Evolutionary conservation across 2,888 invertebrate species (phyloP), one percentile per base, ranked within the genome.

Genomic region (Camptogramma bilineatum): DNA sequence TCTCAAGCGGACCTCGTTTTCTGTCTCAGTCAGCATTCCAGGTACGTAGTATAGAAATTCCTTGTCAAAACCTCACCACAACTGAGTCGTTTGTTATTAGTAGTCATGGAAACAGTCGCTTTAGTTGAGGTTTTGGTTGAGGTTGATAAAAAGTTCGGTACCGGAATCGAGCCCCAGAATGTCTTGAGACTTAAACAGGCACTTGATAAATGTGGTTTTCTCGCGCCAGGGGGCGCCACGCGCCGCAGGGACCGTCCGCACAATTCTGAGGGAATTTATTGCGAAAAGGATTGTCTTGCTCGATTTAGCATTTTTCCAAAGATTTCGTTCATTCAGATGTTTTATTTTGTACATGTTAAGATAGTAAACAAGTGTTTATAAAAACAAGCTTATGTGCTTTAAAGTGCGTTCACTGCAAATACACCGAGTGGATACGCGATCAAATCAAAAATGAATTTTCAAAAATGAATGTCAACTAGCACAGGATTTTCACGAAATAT

Each of bases 191-290:
- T 46, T 8, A 28, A 50, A 21, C 50, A 4, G 7, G 52, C 28
- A 9, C 34, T 34, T 52, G 52, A 39, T 19, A 39, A 52, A 52
- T 52, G 52, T 4, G 34, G 19, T 39, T 19, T 19, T 52, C n/a
- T 52, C 19, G 5, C 52, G 28, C 2, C 18, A 18, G 13, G 7
- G 21, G 13, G 10, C 21, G 13, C 34, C n/a, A 10, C 31, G 18
- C 42, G 42, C 42, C 42, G n/a, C 42, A 5, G 42, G 42, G 42
- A 42, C 4, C 16, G n/a, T 16, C 16, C 42, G 44, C 42, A 53
- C 53, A 21, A 52, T 52, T 31, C 31, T 52, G 52, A 4, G 10
- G 8, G 2, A 52, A 52, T 52, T 17, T 52, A 17, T 52, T 19
- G 47, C 21, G 19, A 47, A 47, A 18, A 19, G 21, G 19, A 47